Conservation (phyloP, 2,113 vertebrate genomes). For the Chelonoidis abingdonii region DNA sequence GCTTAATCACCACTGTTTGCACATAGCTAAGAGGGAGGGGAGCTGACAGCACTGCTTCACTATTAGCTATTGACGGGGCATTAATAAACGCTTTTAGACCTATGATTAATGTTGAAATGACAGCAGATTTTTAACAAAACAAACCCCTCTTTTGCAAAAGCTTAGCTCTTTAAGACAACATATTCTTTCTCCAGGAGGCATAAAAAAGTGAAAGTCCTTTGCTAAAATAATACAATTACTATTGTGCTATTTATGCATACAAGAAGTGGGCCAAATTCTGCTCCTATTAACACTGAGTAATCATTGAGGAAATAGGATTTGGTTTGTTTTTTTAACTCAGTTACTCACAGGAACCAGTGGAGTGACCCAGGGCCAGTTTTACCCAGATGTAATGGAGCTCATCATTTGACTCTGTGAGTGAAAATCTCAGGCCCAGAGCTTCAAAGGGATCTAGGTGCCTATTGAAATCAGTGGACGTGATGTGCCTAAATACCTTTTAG, state of each 20-base stretch:
- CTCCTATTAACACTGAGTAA: not conserved
- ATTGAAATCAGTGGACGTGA: not conserved
- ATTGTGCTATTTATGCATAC: not conserved
- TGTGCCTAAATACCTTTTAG: not conserved
- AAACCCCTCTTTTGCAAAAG: not conserved
- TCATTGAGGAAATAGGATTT: not conserved
- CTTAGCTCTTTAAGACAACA: not conserved
- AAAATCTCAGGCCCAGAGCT: not conserved
- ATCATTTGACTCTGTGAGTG: not conserved
- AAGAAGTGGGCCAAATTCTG: not conserved
- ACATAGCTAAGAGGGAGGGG: conserved; percentile 73
- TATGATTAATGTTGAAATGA: conserved; percentile 60
- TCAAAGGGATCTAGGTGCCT: not conserved
- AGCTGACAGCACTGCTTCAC: conserved; percentile 74
- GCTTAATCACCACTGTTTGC: conserved; percentile 94
- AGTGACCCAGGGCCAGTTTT: not conserved
- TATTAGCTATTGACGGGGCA: conserved; percentile 76
- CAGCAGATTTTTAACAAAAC: conserved; percentile 30
- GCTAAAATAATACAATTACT: not conserved
- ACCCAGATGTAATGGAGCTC: not conserved
- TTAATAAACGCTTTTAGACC: conserved; percentile 79
- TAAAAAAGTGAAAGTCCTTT: not conserved
- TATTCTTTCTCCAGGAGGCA: not conserved
- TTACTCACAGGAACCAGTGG: not conserved
- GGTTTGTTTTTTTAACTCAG: not conserved